Base-by-base conservation (phyloP, 2,888 invertebrate genomes). In the Eurytoma adleriae region DNA sequence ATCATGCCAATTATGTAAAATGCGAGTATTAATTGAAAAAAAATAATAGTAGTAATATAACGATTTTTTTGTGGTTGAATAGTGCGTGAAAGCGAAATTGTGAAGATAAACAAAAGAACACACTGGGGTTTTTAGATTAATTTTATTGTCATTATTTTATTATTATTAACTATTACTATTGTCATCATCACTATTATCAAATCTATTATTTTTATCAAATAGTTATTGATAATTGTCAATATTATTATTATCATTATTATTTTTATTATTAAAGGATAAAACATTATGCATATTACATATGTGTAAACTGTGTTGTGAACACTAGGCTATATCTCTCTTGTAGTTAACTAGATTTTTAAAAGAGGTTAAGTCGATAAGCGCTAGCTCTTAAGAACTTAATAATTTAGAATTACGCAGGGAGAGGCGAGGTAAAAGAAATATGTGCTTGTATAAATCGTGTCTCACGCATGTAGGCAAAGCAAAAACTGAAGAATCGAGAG, bases 261-360 rank as follows among this genome's bases (percentile, higher is more conserved):
- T 54, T 69, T 56, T 30, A 62, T 76, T 68, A 76, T 59, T 40
- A 73, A 40, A 7, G 40, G 40, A 40, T 40, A 40, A 40, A 40
- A 40, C n/a, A 24, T 52, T 66, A 64, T 20, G 40, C 27, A 50
- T 76, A 61, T 56, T 56, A 56, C 24, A 20, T 30, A 78, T 81
- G 83, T 86, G 84, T 86, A 85, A 83, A 86, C 84, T 87, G 87
- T 87, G 87, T 88, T 87, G 86, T 88, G 87, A 88, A 85, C 85
- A 83, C 79, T 88, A 87, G 86, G 84, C 85, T 88, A 86, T 84
- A 84, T 86, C 83, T 85, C 83, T 85, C 83, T 86, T 80, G 81
- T 86, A 86, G 86, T 84, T 85, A 82, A 83, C 81, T 86, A 85
- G 83, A 83, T 84, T 85, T 84, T 85, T 85, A 84, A 85, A 76